Base-by-base conservation (phyloP, 2,113 vertebrate genomes). In the Gallinago paraguaiae region DNA sequence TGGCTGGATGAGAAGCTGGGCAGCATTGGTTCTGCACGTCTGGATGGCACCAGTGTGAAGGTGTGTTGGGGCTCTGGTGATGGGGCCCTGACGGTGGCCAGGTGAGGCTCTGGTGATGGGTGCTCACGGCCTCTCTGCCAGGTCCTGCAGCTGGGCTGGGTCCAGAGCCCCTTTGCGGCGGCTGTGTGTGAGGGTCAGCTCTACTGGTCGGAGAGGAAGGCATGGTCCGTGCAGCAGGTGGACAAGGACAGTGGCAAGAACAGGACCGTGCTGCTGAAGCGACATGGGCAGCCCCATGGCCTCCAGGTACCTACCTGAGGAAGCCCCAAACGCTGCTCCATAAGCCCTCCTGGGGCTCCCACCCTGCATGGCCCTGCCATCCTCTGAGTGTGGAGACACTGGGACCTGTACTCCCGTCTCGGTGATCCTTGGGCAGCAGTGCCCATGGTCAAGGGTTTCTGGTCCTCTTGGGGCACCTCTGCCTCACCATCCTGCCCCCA, bases 1-100 rank as follows among this genome's bases (percentile, higher is more conserved):
- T 99, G 99, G 99, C 97, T 98, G 3, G 99, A 99, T 68, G 98
- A 99, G 87, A 99, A 99, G 91, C 93, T 99, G 88, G 97, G 97
- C 75, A 98, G 97, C 59, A 96, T 99, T 3, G 98, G 98, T 51
- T 99, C 99, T 24, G 98, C 97, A 13, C 97, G 71, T 60, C 96
- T 99, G 83, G 98, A 99, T 57, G 99, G 99, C 60, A 97, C 97
- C 7, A 50, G 94, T 13, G 69, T 99, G 41, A 98, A 98, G 96
- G 99, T 99, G 95, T 64, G 87, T 77, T 12, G 46, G 7, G 14
- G 14, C 18, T 35, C 23, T 67, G 39, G 53, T 50, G 39, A 17
- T 0, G 1, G 54, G 75, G 7, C 14, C 10, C 19, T 63, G 30
- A 17, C 0, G 4, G 11, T 10, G 11, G 9, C 27, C 0, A 0